A percentile compares a stretch with the other conserved stretches of the same genome.
These are phyloP conservation scores for Paracentrotus lividus DNA, from an alignment of 53 echinoderm and acorn worm genomes.

Conservation along the genomic window DNA sequence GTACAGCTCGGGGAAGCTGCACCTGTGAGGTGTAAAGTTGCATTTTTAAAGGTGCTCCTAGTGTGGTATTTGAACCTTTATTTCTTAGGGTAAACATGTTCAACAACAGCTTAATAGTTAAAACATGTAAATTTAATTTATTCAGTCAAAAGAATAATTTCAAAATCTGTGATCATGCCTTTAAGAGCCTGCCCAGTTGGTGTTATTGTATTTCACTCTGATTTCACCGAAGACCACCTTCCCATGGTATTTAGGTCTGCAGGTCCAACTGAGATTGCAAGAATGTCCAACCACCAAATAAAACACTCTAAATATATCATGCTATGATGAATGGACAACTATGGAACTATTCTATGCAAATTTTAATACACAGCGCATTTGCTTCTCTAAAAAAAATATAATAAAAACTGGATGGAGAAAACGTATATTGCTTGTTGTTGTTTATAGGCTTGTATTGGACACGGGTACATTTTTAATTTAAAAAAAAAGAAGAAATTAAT, in stretches of 20 bases:
- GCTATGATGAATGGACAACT: not conserved
- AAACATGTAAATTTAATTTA: no score
- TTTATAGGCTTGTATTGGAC: no score
- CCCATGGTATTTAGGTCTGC: not conserved
- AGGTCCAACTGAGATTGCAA: constrained; percentile 1
- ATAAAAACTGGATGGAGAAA: no score
- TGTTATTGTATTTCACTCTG: not conserved
- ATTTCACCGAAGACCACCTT: constrained; percentile 36
- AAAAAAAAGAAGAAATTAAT: no score
- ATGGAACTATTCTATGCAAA: constrained; percentile 20
- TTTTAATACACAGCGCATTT: not conserved
- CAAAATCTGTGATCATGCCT: not conserved
- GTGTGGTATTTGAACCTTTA: no score
- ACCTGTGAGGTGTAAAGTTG: no score
- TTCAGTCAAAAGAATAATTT: not conserved
- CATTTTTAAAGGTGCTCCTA: no score
- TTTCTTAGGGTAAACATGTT: no score
- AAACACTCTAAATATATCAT: constrained; percentile 1
- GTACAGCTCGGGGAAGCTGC: no score
- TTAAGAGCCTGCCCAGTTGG: constrained; percentile 43
- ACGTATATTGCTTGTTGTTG: no score
- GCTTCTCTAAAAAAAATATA: not conserved
- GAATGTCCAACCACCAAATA: constrained; percentile 41
- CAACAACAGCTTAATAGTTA: no score
- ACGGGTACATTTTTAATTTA: no score